Conservation (phyloP, 1,140 invertebrate species). For the Choristoneura fumiferana region DNA sequence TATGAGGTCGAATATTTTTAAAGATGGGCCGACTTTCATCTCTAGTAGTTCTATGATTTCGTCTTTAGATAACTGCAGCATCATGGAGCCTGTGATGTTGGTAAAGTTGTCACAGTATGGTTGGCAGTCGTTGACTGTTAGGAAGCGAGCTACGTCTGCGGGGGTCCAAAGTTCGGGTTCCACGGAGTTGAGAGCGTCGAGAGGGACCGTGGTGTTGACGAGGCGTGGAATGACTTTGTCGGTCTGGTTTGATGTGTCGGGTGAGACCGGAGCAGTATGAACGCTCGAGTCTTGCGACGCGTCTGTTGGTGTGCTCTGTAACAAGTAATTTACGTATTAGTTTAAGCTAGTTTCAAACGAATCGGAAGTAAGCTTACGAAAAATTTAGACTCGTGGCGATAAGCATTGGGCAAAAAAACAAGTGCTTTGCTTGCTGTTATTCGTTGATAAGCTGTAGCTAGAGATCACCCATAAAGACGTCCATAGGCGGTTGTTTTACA, state of each 20-base stretch:
- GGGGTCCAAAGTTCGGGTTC: slow-evolving; percentile 84
- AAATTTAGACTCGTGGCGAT: too few relatives aligned
- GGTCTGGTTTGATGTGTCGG: slow-evolving; percentile 29
- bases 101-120: slow-evolving; percentile 92
- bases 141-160: slow-evolving; percentile 91
- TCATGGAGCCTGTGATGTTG: slow-evolving; percentile 88
- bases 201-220: slow-evolving; percentile 77
- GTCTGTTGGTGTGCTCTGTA: slow-evolving; percentile 27
- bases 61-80: slow-evolving; percentile 91
- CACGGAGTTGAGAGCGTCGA: slow-evolving; percentile 56
- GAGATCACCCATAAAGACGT: too few relatives aligned
- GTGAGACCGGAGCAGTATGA: slow-evolving; percentile 38
- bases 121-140: slow-evolving; percentile 93
- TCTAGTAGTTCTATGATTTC: slow-evolving; percentile 93
- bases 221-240: slow-evolving; percentile 85
- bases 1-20: slow-evolving; percentile 96
- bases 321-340: too few relatives aligned
- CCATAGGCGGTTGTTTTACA: too few relatives aligned
- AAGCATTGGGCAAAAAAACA: too few relatives aligned
- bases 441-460: too few relatives aligned
- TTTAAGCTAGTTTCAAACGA: too few relatives aligned
- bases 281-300: slow-evolving; percentile 32
- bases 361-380: too few relatives aligned
- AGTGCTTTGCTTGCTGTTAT: too few relatives aligned
- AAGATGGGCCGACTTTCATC: slow-evolving; percentile 95